These are phyloP conservation scores for Ephydatia muelleri DNA, from an alignment of 37 sponge, comb jelly and placozoan species.

Conservation along the genomic window DNA sequence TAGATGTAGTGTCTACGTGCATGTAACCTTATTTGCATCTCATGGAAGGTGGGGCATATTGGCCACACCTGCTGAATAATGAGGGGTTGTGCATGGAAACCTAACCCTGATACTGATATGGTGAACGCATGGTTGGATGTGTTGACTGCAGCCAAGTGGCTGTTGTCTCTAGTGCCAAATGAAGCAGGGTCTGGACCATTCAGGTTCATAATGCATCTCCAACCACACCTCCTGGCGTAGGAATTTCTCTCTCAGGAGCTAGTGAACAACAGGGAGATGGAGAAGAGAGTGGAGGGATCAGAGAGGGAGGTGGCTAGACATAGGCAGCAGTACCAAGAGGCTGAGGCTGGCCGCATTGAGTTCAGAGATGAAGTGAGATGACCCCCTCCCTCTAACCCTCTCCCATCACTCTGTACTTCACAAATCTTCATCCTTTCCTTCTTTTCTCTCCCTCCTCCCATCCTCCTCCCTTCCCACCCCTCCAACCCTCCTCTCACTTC, in stretches of 20 bases:
- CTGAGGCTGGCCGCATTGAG: conserved; percentile 75
- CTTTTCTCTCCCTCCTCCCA: neutral
- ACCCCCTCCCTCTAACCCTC: conserved; percentile 1
- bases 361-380: conserved; percentile 85
- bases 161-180: neutral
- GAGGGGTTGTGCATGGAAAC: too few species aligned
- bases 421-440: neutral
- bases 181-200: neutral
- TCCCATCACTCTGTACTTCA: neutral
- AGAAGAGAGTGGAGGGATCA: conserved; percentile 67
- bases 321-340: conserved; percentile 80
- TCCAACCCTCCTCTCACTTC: neutral
- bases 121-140: too few species aligned
- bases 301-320: conserved; percentile 82
- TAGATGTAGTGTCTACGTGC: too few species aligned
- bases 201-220: too few species aligned
- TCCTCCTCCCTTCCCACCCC: neutral
- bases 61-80: too few species aligned
- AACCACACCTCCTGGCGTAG: conserved; percentile 4
- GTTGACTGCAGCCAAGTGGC: neutral
- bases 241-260: conserved; percentile 78
- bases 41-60: too few species aligned
- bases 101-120: too few species aligned
- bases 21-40: too few species aligned
- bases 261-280: conserved; percentile 86